Evolutionary conservation across 2,888 invertebrate genomes (phyloP).

Genomic region (Phaonia tiefii): DNA sequence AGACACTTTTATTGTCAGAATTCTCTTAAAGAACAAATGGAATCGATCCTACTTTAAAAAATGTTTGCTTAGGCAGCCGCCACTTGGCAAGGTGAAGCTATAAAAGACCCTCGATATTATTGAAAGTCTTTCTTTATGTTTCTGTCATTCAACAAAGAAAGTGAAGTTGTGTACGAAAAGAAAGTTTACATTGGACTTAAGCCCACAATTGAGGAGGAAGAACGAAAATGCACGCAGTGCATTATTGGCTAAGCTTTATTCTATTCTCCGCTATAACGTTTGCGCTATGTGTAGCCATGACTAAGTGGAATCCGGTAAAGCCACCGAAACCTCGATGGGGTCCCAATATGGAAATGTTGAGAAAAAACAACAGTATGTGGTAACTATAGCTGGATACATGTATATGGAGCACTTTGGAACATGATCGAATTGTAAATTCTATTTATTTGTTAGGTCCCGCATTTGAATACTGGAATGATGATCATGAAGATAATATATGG

Average conservation of each 20-base stretch:
- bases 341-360: constrained; percentile 75
- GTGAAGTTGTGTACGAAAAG: constrained; percentile 53
- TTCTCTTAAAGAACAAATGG: no score
- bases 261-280: background rate
- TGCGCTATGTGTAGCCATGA: constrained; percentile 27
- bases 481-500: constrained; percentile 82
- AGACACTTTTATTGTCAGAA: no score
- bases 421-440: background rate
- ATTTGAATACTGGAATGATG: constrained; percentile 81
- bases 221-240: constrained; percentile 40
- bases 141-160: constrained; percentile 52
- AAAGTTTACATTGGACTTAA: constrained; percentile 1
- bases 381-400: constrained; percentile 62
- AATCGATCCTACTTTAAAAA: no score
- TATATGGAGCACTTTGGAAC: background rate
- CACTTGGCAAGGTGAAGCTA: constrained; percentile 64
- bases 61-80: no score
- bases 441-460: constrained; percentile 76
- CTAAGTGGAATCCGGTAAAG: constrained; percentile 69
- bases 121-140: constrained; percentile 70
- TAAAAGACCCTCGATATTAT: constrained; percentile 69
- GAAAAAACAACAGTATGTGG: constrained; percentile 77
- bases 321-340: constrained; percentile 76
- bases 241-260: constrained; percentile 12
- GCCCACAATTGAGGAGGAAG: background rate